Conservation (phyloP, 2,113 vertebrate genomes). For the Isurus oxyrinchus region DNA sequence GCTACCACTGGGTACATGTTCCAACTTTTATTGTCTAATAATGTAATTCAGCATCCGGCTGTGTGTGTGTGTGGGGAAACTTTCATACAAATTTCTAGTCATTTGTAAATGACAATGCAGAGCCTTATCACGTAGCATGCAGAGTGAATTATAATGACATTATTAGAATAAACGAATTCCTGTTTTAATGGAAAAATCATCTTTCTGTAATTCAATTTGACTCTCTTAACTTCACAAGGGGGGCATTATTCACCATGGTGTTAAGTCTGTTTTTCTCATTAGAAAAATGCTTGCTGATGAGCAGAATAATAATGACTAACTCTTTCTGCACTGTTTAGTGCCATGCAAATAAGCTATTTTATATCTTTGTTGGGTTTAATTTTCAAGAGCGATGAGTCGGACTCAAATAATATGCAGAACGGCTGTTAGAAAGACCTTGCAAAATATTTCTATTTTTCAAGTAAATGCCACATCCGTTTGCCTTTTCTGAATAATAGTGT, state of each 20-base stretch:
- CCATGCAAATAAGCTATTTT: neutral
- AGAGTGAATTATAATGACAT: conserved; percentile 37
- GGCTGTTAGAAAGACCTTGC: neutral
- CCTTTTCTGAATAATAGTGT: neutral
- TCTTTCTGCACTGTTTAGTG: neutral
- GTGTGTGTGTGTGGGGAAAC: neutral
- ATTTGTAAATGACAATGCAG: conserved; percentile 37
- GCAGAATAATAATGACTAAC: conserved; percentile 1
- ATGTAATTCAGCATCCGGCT: neutral
- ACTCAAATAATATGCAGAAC: neutral
- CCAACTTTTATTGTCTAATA: neutral
- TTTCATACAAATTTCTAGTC: conserved; percentile 18
- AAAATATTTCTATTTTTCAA: neutral
- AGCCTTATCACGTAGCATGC: conserved; percentile 36
- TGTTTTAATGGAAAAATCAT: conserved; percentile 36
- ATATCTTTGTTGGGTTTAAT: neutral
- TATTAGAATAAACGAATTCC: conserved; percentile 36
- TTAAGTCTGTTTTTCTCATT: neutral
- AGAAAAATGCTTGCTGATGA: neutral
- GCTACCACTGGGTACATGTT: neutral
- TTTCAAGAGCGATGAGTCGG: neutral
- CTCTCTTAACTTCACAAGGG: conserved; percentile 22
- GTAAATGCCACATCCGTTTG: neutral
- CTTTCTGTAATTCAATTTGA: conserved; percentile 26
- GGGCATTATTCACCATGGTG: conserved; percentile 32